These are phyloP conservation scores for Neopipo cinnamomea DNA, from an alignment of 2,113 vertebrate species.

Conservation along the genomic window DNA sequence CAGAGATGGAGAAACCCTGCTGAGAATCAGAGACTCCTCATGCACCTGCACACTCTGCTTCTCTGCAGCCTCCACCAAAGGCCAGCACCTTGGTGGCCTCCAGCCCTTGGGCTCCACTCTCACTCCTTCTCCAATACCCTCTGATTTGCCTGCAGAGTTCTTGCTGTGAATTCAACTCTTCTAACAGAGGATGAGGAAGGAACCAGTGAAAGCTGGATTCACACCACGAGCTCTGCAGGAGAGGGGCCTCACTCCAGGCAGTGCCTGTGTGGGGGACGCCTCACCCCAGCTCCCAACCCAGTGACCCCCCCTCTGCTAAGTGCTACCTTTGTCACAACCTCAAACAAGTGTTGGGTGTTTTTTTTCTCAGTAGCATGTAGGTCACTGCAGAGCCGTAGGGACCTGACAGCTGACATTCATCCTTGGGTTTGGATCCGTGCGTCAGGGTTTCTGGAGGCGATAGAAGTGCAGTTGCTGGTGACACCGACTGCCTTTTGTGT, in stretches of 20 bases:
- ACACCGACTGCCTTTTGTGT: background rate
- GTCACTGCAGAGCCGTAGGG: slow-evolving; percentile 38
- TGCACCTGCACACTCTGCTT: accelerated
- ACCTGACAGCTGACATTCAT: slow-evolving; percentile 28
- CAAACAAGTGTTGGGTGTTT: background rate
- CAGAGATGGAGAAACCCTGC: background rate
- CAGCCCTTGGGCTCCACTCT: background rate
- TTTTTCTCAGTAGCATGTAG: background rate
- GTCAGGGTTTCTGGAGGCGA: slow-evolving; percentile 19
- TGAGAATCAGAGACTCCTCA: background rate
- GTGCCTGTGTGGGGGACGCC: background rate
- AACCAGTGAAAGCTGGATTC: background rate
- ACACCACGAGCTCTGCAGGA: background rate
- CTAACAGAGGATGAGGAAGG: background rate
- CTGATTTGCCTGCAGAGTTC: background rate
- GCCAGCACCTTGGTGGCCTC: background rate
- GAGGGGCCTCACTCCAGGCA: accelerated
- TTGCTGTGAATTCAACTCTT: background rate
- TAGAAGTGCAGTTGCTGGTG: slow-evolving; percentile 6
- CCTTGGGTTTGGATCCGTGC: background rate
- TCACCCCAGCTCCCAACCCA: background rate
- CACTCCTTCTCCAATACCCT: background rate
- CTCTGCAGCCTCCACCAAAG: background rate
- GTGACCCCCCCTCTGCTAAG: accelerated
- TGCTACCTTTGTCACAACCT: background rate